Conservation (phyloP, 2,797 vertebrate genomes). For the Tarsius wallacei region DNA sequence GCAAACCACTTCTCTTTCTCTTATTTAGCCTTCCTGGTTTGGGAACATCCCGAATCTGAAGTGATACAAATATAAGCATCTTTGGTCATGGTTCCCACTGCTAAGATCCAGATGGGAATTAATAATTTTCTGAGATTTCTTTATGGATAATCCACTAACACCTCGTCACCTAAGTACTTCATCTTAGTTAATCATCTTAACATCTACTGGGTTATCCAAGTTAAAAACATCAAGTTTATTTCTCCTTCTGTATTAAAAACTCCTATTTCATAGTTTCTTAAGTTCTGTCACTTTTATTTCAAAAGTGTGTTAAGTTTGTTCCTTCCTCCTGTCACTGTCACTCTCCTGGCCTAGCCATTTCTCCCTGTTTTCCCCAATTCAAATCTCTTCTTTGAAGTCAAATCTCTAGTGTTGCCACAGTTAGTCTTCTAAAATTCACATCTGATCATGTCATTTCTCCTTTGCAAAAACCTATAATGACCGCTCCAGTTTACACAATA, state of each 20-base stretch:
- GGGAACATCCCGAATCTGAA: background rate
- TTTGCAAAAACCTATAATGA: background rate
- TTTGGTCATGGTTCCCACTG: constrained; percentile 9
- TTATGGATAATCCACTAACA: background rate
- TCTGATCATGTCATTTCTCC: background rate
- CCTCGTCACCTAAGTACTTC: background rate
- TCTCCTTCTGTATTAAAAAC: background rate
- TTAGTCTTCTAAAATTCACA: background rate
- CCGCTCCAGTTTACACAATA: background rate
- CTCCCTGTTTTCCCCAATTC: background rate
- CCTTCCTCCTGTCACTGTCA: background rate
- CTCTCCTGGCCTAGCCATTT: background rate
- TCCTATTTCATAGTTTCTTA: background rate
- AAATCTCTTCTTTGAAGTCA: background rate
- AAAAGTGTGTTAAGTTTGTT: background rate
- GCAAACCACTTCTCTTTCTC: background rate
- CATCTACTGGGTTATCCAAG: background rate
- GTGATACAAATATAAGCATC: background rate
- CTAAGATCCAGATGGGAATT: background rate
- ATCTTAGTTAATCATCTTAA: background rate
- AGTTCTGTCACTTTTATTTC: background rate
- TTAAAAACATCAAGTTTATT: background rate
- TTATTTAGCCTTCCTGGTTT: background rate
- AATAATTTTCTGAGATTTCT: background rate
- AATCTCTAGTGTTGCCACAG: background rate